These are phyloP conservation scores for Myotis planiceps DNA, from an alignment of 2,797 vertebrate species.

Conservation along the genomic window DNA sequence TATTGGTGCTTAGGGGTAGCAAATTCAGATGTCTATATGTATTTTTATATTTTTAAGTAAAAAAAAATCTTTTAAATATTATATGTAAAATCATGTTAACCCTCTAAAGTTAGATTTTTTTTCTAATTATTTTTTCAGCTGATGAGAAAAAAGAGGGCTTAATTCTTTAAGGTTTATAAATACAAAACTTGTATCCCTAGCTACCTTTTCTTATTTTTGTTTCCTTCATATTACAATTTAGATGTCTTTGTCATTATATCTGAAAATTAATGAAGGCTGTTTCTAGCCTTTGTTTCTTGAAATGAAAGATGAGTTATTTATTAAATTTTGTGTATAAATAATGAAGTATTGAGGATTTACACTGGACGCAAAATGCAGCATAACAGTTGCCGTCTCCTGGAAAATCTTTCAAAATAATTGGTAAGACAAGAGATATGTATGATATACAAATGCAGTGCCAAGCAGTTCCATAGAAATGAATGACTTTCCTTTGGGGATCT, in stretches of 20 bases:
- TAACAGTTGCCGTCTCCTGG: background rate
- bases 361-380: background rate
- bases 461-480: background rate
- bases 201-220: background rate
- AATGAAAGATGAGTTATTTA: background rate
- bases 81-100: background rate
- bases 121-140: background rate
- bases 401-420: background rate
- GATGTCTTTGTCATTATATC: background rate
- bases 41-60: slow-evolving; percentile 1
- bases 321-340: background rate
- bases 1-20: background rate
- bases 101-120: background rate
- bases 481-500: background rate
- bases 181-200: background rate
- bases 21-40: background rate
- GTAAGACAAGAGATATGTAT: background rate
- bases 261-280: background rate
- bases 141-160: background rate
- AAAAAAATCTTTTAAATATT: background rate
- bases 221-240: background rate
- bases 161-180: background rate
- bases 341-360: background rate
- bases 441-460: background rate
- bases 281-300: background rate